Base-by-base conservation (phyloP, 2,888 invertebrate genomes). In the Timema podura region DNA sequence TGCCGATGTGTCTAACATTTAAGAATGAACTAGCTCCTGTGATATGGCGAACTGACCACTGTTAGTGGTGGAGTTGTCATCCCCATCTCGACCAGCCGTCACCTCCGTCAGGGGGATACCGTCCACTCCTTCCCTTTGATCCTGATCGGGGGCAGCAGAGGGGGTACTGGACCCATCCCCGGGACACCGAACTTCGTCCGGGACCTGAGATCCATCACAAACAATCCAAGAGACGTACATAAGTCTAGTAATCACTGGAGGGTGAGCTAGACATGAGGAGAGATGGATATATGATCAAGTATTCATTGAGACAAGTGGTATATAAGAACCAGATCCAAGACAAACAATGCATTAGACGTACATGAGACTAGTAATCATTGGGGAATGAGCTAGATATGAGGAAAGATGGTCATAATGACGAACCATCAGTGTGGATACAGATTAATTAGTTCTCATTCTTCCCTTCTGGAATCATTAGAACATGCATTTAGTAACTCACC, bases 151-250 rank as follows among this genome's bases (percentile, higher is more conserved):
- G 46, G 11, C 57, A 1, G 68, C 13, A 13, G 64, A 49, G 5
- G 68, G 64, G 2, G 68, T 59, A 30, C 64, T 48, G 16, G 64
- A 47, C 16, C 46, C 69, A 15, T 64, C 49, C 10, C 15, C 49
- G 15, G 48, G 47, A 49, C 68, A 16, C 30, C 64, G 48, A n/a
- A 11, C 16, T 30, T 57, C 67, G 13, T 47, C 13, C 44, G 64
- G 64, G 64, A 61, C 61, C 61, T 64, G 48, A 44, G n/a, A 48
- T 11, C 48, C n/a, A 51, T 13, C 51, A 51, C n/a, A 13, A 51
- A 51, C 11, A 51, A 13, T 2, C 1, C 51, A 49, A 11, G 54
- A 15, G n/a, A n/a, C n/a, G n/a, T 48, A 13, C 15, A n/a, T 49
- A 30, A n/a, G 11, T 49, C 44, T 30, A 30, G 30, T 30, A 30